Evolutionary conservation across 1,140 invertebrate genomes (phyloP).

Genomic region (Venturia canescens): DNA sequence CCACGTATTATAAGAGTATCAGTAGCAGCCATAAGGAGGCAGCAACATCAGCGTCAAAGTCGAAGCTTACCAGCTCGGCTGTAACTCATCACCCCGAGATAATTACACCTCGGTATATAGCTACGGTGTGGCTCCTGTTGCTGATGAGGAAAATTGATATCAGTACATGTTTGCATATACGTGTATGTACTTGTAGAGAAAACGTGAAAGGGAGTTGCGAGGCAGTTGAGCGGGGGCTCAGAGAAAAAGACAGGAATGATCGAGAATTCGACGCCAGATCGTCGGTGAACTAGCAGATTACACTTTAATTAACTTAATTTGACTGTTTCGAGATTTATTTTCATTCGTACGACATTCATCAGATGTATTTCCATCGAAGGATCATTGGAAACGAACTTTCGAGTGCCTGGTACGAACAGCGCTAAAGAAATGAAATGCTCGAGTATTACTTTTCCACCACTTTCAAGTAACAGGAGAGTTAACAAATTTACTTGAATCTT

Average conservation of each 20-base stretch:
- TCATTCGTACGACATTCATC: not conserved
- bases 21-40: slow-evolving; percentile 7
- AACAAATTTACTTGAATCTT: no score
- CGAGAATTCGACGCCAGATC: not conserved
- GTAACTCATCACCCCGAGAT: slow-evolving; percentile 40
- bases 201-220: not conserved
- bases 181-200: not conserved
- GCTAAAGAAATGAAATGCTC: no score
- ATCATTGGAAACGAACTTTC: no score
- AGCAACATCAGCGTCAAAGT: slow-evolving; percentile 27
- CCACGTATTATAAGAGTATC: slow-evolving; percentile 23
- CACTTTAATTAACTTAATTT: not conserved
- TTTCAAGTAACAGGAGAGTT: no score
- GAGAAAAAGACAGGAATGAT: not conserved
- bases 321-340: not conserved
- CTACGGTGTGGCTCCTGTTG: slow-evolving; percentile 32
- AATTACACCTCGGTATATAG: slow-evolving; percentile 36
- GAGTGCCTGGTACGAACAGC: no score
- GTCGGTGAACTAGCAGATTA: not conserved
- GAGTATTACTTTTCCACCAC: no score
- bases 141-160: slow-evolving; percentile 41
- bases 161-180: not conserved
- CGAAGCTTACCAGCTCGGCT: slow-evolving; percentile 14
- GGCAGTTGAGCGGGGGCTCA: not conserved
- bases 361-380: no score